Percentiles rank a stretch among this genome's conserved stretches.
phyloP scores from a whole-genome alignment of 2,113 vertebrate species.

The Sphyrna mokarran region DNA sequence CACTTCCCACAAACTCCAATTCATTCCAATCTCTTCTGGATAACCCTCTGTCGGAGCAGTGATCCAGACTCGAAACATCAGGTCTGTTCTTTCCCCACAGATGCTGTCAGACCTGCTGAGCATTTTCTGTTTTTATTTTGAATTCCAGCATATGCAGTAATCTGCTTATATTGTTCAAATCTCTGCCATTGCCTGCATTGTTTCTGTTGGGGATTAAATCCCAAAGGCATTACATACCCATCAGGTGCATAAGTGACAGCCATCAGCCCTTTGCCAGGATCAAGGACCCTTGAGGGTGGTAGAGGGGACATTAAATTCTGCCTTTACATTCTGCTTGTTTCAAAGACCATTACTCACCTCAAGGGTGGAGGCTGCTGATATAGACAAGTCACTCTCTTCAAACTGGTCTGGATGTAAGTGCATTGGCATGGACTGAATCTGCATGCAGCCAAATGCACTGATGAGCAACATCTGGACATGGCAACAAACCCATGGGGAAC shows the following conservation, averaged over 20 bases:
- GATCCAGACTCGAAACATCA: no score
- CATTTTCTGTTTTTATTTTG: no score
- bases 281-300: no score
- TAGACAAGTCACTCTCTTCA: not conserved
- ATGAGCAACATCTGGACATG: not conserved
- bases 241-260: no score
- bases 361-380: not conserved
- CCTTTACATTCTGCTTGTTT: not conserved
- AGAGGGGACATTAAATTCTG: not conserved
- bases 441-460: not conserved
- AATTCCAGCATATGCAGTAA: no score
- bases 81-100: no score
- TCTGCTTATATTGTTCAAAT: no score
- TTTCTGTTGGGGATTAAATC: not conserved
- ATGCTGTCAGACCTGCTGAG: no score
- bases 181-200: not conserved
- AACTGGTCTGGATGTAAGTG: not conserved
- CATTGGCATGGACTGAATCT: not conserved
- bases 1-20: not conserved
- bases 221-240: no score
- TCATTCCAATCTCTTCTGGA: not conserved
- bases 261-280: no score
- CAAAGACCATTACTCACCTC: not conserved
- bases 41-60: no score
- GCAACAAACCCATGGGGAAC: not conserved